Evolutionary conservation across 1,140 invertebrate genomes (phyloP), one percentile per base, ranked within the genome.

Genomic region (Xylocopa sonorina): DNA sequence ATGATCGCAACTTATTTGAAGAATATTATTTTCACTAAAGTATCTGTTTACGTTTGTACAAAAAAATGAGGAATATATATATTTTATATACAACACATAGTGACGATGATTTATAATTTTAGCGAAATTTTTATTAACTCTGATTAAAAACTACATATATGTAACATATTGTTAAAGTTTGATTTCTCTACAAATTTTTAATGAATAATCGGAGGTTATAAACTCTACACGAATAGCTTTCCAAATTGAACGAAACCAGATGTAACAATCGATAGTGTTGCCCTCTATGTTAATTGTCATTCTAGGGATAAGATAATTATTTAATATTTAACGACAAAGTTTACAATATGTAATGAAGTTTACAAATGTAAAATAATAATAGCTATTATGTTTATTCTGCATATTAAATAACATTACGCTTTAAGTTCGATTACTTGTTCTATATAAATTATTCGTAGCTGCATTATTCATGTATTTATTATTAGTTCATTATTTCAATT

Each of bases 1-100:
- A 86, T 86, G 2, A 71, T 51, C 62, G 21, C 4, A 78, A 60
- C 10, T 51, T 51, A 1, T 58, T 50, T 5, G 14, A 21, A 48
- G 27, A 48, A 16, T 43, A 24, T 58, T 48, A 48, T 58, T 14
- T 34, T 41, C 32, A 27, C 1, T 32, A 51, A 76, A 46, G 43
- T 48, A n/a, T 32, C 53, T 50, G n/a, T n/a, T 9, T n/a, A 73
- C 14, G 24, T 81, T 34, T 64, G 7, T 21, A 5, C 16, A 41
- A 53, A 18, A 46, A 46, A 34, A 2, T 38, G 38, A n/a, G n/a
- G 7, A 50, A 34, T 27, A 24, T 16, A 38, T 48, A 24, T 38
- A 24, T 41, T 27, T 62, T 27, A 27, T 38, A 12, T 73, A 63
- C 3, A 60, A 53, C 18, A 58, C 10, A 6, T 32, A 46, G 16